Evolutionary conservation across 2,888 invertebrate genomes (phyloP).

Genomic region (Myopa testacea): DNA sequence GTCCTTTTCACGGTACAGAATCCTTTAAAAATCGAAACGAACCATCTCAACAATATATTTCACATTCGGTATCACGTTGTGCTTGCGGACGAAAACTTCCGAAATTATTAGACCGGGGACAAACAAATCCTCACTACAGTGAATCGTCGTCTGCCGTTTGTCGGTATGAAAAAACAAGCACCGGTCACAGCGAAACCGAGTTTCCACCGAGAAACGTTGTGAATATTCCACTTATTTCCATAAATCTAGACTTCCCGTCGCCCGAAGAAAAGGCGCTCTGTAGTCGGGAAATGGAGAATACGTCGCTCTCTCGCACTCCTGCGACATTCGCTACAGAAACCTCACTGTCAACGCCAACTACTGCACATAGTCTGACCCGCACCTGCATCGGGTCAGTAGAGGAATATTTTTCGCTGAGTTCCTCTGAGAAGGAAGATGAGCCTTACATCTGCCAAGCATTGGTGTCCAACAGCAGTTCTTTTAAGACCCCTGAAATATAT

Average conservation of each 20-base stretch:
- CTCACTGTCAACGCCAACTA: conserved; percentile 9
- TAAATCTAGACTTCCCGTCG: not conserved
- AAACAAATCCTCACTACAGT: not conserved
- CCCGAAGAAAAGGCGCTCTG: not conserved
- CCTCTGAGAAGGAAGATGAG: conserved; percentile 28
- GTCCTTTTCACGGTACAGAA: not conserved
- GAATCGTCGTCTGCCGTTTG: too few relatives aligned
- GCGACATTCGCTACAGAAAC: conserved; percentile 32
- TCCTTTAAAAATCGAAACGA: not conserved
- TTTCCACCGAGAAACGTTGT: not conserved
- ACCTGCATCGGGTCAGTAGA: not conserved
- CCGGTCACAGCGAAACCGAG: not conserved
- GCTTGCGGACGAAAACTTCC: not conserved
- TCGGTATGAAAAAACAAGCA: not conserved
- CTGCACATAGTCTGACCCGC: not conserved
- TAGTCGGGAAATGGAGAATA: conserved; percentile 1
- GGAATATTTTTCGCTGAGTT: conserved; percentile 43
- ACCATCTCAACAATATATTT: not conserved
- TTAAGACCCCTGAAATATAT: conserved; percentile 2
- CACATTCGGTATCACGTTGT: not conserved
- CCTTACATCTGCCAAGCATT: not conserved
- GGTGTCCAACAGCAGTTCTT: not conserved
- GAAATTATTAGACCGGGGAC: not conserved
- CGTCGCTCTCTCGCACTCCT: conserved; percentile 20
- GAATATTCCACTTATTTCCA: conserved; percentile 2